Conservation (phyloP, 2,113 vertebrate species). For the Stercorarius parasiticus region DNA sequence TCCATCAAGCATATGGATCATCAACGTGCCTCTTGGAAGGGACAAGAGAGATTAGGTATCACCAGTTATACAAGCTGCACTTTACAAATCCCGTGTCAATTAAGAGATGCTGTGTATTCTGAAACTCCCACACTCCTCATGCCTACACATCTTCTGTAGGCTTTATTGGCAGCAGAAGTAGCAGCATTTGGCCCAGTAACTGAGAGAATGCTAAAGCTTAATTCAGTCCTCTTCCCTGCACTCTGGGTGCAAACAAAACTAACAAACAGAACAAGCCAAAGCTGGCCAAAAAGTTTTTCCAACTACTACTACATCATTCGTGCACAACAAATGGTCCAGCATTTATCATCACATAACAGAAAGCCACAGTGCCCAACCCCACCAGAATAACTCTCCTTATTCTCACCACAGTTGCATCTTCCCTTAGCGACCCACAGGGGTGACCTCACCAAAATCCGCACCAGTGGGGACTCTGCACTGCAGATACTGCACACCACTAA, state of each 20-base stretch:
- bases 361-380: not conserved
- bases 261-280: constrained; percentile 48
- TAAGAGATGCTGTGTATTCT: constrained; percentile 58
- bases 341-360: not conserved
- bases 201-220: constrained; percentile 55
- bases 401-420: not conserved
- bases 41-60: constrained; percentile 38
- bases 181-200: constrained; percentile 56
- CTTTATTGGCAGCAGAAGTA: constrained; percentile 49
- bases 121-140: constrained; percentile 52
- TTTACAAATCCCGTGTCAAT: constrained; percentile 59
- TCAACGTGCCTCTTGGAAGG: constrained; percentile 37
- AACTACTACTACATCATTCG: not conserved
- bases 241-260: constrained; percentile 47
- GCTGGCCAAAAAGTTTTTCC: constrained; percentile 45
- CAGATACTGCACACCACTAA: not conserved
- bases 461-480: not conserved
- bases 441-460: not conserved
- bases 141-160: constrained; percentile 57
- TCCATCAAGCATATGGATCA: constrained; percentile 49
- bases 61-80: constrained; percentile 48
- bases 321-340: not conserved
- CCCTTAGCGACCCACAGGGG: not conserved
- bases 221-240: constrained; percentile 48
- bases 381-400: not conserved